A percentile compares a stretch with the other conserved stretches of the same genome.
phyloP scores from a whole-genome alignment of 2,797 vertebrate genomes.

The Labeo calbasu region DNA sequence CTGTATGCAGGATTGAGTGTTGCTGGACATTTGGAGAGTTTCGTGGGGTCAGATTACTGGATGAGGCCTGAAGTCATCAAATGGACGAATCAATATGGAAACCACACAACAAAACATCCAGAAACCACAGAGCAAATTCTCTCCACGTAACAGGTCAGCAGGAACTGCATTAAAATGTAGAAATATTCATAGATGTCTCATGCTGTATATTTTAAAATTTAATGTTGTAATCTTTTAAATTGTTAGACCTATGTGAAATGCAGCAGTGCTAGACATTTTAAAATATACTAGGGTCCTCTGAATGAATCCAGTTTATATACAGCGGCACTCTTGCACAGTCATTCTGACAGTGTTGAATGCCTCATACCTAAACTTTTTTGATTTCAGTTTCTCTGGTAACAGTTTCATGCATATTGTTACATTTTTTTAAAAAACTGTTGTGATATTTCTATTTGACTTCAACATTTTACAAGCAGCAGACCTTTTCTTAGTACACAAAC shows the following conservation, averaged over 20 bases:
- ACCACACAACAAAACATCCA: constrained; percentile 6
- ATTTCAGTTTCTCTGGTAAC: background rate
- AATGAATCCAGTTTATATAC: background rate
- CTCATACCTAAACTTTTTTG: background rate
- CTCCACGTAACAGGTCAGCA: background rate
- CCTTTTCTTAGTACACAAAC: background rate
- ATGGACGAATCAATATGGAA: constrained; percentile 6
- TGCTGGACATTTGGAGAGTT: background rate
- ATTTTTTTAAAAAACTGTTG: no score
- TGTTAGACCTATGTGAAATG: background rate
- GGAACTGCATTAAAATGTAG: background rate
- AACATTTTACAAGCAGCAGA: background rate
- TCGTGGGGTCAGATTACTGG: background rate
- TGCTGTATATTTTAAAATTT: background rate
- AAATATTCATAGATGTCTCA: background rate
- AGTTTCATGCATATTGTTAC: background rate
- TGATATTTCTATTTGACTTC: background rate
- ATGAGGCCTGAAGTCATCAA: constrained; percentile 7
- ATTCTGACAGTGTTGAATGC: no score
- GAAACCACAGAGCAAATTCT: constrained; percentile 2
- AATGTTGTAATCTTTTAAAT: background rate
- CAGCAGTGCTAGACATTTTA: background rate
- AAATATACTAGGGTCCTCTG: background rate
- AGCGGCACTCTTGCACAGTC: background rate
- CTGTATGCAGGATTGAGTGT: background rate